Evolutionary conservation across 2,888 invertebrate genomes (phyloP), one percentile per base, ranked within the genome.

Genomic region (Metallyticus violacea): DNA sequence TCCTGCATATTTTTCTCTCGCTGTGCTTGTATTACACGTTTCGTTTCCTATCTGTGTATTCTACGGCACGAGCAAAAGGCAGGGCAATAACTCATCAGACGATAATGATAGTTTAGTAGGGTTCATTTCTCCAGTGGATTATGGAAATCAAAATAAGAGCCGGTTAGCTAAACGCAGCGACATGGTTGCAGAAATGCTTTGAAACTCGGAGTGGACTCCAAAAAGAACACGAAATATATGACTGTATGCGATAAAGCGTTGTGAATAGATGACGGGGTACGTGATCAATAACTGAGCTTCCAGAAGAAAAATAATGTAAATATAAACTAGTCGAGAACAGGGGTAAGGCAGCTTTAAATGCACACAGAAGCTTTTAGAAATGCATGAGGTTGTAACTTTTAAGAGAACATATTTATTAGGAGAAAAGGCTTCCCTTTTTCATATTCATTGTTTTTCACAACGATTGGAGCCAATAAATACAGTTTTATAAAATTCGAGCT

Each of bases 221-320:
- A 62, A 62, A 62, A 62, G 40, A 62, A 62, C 26, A 7, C 15
- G 81, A 81, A 62, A 81, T 40, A 81, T 81, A 81, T 81, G 81
- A 30, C 81, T 26, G 81, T 62, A 81, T 62, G 62, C 30, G 81
- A 81, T 81, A 81, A 81, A 62, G 26, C 29, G 81, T 81, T 81
- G 40, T 30, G 81, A 81, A 81, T 81, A 81, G 81, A 62, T 62
- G 40, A 62, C 40, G 40, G 40, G 15, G 40, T 6, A 3, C 40
- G 40, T 62, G 40, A 62, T 62, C 40, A 62, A 62, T 62, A 62
- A 62, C 40, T 62, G 15, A 62, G 40, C 40, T 62, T 22, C 40
- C 9, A 22, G 22, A 62, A 15, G 22, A 62, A 62, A 62, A 62
- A 62, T 62, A 62, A 62, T 62, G 40, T 62, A 62, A 62, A 62